Percentiles rank a stretch among this genome's conserved stretches.
phyloP scores from a whole-genome alignment of 2,113 vertebrate genomes.

The Sphyrna mokarran region DNA sequence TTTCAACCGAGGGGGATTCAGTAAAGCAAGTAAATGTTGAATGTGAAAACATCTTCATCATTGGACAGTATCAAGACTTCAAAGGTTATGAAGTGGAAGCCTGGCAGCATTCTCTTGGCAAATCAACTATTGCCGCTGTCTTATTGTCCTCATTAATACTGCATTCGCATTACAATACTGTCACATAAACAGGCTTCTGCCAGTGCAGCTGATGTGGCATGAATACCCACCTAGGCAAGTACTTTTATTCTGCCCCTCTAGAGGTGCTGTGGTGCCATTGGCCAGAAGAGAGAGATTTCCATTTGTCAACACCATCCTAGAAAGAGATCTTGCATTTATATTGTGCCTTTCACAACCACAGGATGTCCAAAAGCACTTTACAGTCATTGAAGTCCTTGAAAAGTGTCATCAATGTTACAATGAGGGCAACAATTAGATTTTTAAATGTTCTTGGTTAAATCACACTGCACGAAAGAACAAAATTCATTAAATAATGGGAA shows the following conservation, averaged over 20 bases:
- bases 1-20: neutral
- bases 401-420: neutral
- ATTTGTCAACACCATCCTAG: neutral
- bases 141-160: neutral
- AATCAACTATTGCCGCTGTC: neutral
- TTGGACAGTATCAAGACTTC: conserved; percentile 21
- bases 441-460: neutral
- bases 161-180: neutral
- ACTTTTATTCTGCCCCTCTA: too few species aligned
- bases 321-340: neutral
- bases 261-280: neutral
- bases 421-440: neutral
- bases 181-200: neutral
- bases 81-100: neutral
- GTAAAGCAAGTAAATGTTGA: conserved; percentile 26
- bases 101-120: neutral
- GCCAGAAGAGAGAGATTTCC: neutral
- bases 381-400: neutral
- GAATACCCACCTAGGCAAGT: neutral
- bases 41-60: conserved; percentile 21
- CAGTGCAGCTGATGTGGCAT: neutral
- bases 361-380: neutral
- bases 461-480: too few species aligned
- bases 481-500: too few species aligned
- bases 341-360: neutral